Evolutionary conservation across 2,888 invertebrate species (phyloP), one percentile per base, ranked within the genome.

Genomic region (Orchesella flavescens): DNA sequence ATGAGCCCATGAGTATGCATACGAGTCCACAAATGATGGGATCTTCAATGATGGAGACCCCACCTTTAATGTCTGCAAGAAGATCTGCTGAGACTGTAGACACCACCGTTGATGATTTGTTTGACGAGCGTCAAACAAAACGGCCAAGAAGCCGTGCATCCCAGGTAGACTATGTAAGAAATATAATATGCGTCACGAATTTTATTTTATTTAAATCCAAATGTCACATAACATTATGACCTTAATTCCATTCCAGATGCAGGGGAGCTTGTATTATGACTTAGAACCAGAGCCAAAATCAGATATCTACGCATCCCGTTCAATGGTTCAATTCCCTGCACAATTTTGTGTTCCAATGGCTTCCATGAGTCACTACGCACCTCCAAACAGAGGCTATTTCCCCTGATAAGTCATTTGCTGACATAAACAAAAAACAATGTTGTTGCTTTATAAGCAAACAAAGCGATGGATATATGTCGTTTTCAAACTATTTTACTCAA

Each of bases 211-310:
- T 3, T 44, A 72, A 61, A 49, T 63, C 15, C 3, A 19, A 15
- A 61, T 49, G 15, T n/a, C n/a, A 49, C 49, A 17, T 17, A 55
- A 19, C 9, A 55, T 43, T 44, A 44, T 19, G 34, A 63, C 7
- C 13, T 23, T 49, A 87, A 85, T 85, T 77, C 4, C 2, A 53
- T 92, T 92, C 76, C 91, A 96, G 96, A 95, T 96, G 90, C 96
- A 96, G 92, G 95, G 94, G 87, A 95, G 95, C 72, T 96, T 96
- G 88, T 96, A 96, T 90, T 96, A 96, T 89, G 96, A 96, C 89
- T 95, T 96, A 43, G 96, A 96, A 46, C 83, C 81, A 21, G 86
- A 88, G 57, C 87, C 87, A 19, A 85, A 86, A 74, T 83, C 87
- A n/a, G 88, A 88, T 23, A 88, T 88, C 63, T 88, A 88, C 74